Base-by-base conservation (phyloP, 1,140 invertebrate genomes). In the Phymorhynchus buccinoides region DNA sequence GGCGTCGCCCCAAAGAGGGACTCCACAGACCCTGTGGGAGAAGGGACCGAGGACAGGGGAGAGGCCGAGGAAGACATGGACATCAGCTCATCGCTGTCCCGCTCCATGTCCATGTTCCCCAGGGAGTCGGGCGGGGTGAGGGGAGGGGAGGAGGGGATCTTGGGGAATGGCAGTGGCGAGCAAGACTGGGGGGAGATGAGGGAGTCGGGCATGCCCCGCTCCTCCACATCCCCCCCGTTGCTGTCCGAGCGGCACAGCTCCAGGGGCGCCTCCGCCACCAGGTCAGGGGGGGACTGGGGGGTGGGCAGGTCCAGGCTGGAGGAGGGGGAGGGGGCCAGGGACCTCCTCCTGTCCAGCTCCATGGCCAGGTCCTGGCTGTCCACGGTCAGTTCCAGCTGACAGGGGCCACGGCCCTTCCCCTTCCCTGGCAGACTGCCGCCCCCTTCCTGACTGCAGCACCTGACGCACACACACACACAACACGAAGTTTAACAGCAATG, bases 161-260 rank as follows among this genome's bases (percentile, higher is more conserved):
- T 71, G 81, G 81, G 81, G 81, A 83, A 83, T 44, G 81, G 81
- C 39, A 83, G 81, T 44, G 81, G 41, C 9, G 41, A 71, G 81
- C 81, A 83, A 9, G 81, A 35, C 12, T 37, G 81, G 39, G 81
- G 66, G 62, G 81, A 66, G 0, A 68, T 66, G 62, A 62, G 81
- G 37, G 81, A 32, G 37, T 83, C 66, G 6, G 81, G 66, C n/a
- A 44, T 73, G 37, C 66, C 66, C 37, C 66, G 39, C 62, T 35
- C 81, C 6, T 32, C 81, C 66, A 41, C 66, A 7, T 78, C 77
- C 32, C 22, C 39, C n/a, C 81, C 66, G 37, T 22, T 81, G 78
- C 81, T 68, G 62, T 71, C 41, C 12, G 27, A 16, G 62, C 32
- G 41, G 62, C 56, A 62, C 52, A 71, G 37, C 16, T 37, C 42